Base-by-base conservation (phyloP, 2,888 invertebrate species). In the Yponomeuta cagnagella region DNA sequence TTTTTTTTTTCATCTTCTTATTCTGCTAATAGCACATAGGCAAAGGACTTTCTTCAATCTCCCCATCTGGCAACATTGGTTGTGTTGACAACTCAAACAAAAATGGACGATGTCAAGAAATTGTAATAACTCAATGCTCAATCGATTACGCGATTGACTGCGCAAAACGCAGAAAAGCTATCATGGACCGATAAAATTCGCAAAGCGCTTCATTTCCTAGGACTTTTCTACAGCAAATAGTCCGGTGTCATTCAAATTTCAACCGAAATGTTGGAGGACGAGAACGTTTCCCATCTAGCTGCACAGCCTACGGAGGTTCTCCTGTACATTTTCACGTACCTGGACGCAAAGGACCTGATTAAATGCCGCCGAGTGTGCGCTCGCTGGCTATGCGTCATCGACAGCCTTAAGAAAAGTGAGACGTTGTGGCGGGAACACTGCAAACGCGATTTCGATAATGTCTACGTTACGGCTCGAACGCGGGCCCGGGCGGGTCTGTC, bases 331-430 rank as follows among this genome's bases (percentile, higher is more conserved):
- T 87, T 89, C 70, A 76, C 78, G 0, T 80, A 74, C 73, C 74
- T 88, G 69, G 74, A 82, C 1, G 82, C 82, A 0, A 84, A 78
- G 74, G 76, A 85, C 0, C 71, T 89, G 1, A 77, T 80, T 0
- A 80, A 72, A 73, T 85, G 83, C 68, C 86, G 90, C 2, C 78
- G 76, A 74, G 85, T 90, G 0, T 87, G 88, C 70, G 10, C 63
- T 0, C 77, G 84, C 73, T 90, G 89, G 85, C 82, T 77, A 63
- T 73, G 76, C 4, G 79, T 88, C n/a, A 77, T 89, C 30, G 89
- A 90, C 72, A 77, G 74, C 2, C 58, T 88, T 1, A 70, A 74
- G 0, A 73, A 73, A 48, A 79, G 77, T 33, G 84, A 86, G 6
- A 70, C 63, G 0, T 70, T 85, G 10, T 91, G 91, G 91, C 72